A percentile compares a stretch with the other conserved stretches of the same genome.
phyloP scores from a whole-genome alignment of 1,140 invertebrate species.

The Calliphora vicina region DNA sequence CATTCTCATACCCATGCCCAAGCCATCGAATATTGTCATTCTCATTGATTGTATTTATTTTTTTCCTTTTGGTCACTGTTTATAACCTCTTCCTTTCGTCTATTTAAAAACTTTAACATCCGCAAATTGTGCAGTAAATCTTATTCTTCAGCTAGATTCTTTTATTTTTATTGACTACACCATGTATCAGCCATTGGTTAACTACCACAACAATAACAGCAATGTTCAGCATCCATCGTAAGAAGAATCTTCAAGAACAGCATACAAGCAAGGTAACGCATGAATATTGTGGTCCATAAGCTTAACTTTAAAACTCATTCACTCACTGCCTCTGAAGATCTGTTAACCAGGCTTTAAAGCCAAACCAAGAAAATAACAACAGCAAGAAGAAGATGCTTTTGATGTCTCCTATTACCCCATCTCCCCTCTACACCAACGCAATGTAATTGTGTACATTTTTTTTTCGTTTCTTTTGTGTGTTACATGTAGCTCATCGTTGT shows the following conservation, averaged over 20 bases:
- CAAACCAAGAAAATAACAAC: constrained; percentile 22
- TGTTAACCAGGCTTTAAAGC: constrained; percentile 6
- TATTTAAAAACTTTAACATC: constrained; percentile 21
- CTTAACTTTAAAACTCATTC: constrained; percentile 20
- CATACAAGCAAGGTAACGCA: background rate
- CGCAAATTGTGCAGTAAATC: constrained; percentile 35
- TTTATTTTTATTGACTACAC: constrained; percentile 32
- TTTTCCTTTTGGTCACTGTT: constrained; percentile 17
- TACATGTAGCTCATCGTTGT: constrained; percentile 24
- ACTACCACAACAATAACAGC: background rate
- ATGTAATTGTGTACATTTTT: background rate
- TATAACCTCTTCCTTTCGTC: constrained; percentile 28
- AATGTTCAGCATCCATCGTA: background rate
- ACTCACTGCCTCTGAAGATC: background rate
- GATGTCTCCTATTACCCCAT: constrained; percentile 1
- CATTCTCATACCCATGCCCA: background rate
- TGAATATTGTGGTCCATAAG: background rate
- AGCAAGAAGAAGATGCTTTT: background rate
- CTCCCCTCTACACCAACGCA: background rate
- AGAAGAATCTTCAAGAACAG: background rate
- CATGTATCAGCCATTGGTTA: constrained; percentile 6
- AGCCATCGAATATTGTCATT: constrained; percentile 16
- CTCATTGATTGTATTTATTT: constrained; percentile 18
- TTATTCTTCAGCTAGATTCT: constrained; percentile 18
- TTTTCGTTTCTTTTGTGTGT: background rate